Evolutionary conservation across 1,140 invertebrate species (phyloP), one percentile per base, ranked within the genome.

Genomic region (Thalassaphorura encarpata): DNA sequence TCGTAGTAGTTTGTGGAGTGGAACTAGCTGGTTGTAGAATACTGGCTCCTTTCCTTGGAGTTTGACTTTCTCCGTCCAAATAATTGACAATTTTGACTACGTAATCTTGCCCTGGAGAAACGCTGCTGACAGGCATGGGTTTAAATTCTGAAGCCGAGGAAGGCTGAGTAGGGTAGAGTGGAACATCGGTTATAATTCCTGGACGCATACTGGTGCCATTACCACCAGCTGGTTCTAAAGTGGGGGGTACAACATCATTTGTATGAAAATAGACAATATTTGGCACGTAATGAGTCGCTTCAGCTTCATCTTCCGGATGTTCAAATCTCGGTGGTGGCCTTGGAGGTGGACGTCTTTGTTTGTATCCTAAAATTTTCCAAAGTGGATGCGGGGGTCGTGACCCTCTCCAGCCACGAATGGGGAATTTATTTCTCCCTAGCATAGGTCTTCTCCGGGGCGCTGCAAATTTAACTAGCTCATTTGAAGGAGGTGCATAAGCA

Each of bases 401-500:
- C 19, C 50, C 23, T 4, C 40, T 24, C 5, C 16, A 36, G 11
- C 52, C 4, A 62, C 6, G 3, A 42, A 42, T 2, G 43, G 49
- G 18, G 41, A 19, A 11, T 28, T 50, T 21, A 42, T 46, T n/a
- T 8, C 51, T 3, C 45, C 51, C 24, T 43, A 28, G 6, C 24
- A 40, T 24, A 29, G 39, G 28, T 6, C 28, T 50, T 11, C 26
- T 5, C 11, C 28, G n/a, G 23, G 39, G 23, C 28, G 36, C 58
- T 52, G 43, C 43, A 52, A 60, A 60, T 5, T 39, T 41, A 5
- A 61, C 59, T 5, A 45, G 54, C 26, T 61, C 59, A 2, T 55
- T 19, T 4, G 62, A 31, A 29, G 62, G 62, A 19, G 62, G 62
- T 24, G 58, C 62, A 42, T 63, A 63, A 48, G 58, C 58, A 36